Percentiles rank a stretch among this genome's conserved stretches.
phyloP scores from a whole-genome alignment of 2,113 vertebrate species.

The Bubo bubo region DNA sequence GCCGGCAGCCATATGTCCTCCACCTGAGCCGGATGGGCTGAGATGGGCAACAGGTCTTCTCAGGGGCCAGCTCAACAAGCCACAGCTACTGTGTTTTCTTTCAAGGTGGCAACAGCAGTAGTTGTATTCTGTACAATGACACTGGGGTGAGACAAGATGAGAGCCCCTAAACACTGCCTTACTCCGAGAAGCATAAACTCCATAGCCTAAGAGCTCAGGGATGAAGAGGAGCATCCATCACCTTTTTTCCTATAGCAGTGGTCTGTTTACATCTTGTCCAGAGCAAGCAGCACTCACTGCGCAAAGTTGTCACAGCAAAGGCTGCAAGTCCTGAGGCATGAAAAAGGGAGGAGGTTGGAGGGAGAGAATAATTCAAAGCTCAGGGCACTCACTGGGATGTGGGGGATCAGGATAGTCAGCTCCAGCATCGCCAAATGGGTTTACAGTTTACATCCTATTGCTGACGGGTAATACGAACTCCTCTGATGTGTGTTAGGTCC shows the following conservation, averaged over 20 bases:
- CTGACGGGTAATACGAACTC: accelerated
- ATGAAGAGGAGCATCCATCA: background rate
- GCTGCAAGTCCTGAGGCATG: background rate
- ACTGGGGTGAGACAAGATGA: background rate
- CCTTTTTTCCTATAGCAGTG: accelerated
- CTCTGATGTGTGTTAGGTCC: background rate
- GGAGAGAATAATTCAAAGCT: background rate
- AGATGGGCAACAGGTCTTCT: background rate
- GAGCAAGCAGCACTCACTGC: accelerated
- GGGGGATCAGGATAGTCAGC: background rate
- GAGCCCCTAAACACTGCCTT: background rate
- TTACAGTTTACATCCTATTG: accelerated
- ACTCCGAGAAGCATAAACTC: background rate
- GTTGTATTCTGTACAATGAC: accelerated
- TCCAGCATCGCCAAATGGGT: accelerated
- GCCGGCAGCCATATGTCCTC: background rate
- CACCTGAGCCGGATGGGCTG: background rate
- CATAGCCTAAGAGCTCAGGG: background rate
- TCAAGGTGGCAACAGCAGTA: background rate
- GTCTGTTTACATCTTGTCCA: background rate
- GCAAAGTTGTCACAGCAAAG: accelerated
- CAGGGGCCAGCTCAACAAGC: background rate
- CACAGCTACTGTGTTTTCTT: accelerated
- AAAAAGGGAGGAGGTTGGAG: background rate
- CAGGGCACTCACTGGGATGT: background rate